These are phyloP conservation scores for Myotis davidii DNA, from an alignment of 2,113 vertebrate genomes.

Conservation along the genomic window DNA sequence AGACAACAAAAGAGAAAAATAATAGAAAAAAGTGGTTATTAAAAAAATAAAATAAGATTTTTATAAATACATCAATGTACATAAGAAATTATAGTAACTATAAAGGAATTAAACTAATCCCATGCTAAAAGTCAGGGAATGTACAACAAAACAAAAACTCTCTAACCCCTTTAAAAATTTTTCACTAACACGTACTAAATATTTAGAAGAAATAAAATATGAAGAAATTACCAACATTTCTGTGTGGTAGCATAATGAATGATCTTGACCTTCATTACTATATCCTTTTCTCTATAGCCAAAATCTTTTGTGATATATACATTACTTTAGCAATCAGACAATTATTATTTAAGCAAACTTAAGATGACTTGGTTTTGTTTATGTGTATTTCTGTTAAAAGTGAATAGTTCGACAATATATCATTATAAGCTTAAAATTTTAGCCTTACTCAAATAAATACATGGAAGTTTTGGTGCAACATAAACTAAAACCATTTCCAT, in stretches of 20 bases:
- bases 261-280: not conserved
- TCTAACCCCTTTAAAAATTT: not conserved
- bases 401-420: not conserved
- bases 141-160: not conserved
- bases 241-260: not conserved
- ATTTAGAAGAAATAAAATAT: not conserved
- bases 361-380: not conserved
- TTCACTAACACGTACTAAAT: not conserved
- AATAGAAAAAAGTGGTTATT: not conserved
- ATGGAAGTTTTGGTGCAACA: not conserved
- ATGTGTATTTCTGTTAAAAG: not conserved
- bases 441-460: not conserved
- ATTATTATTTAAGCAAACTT: not conserved
- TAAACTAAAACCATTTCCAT: constrained; percentile 11
- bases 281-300: not conserved
- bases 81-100: not conserved
- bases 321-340: not conserved
- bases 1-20: not conserved
- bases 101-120: not conserved
- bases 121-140: not conserved
- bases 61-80: not conserved
- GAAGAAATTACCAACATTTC: not conserved
- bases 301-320: not conserved
- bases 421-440: not conserved
- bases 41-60: not conserved